These are phyloP conservation scores for Micromys minutus DNA, from an alignment of 2,113 vertebrate genomes.

Conservation along the genomic window DNA sequence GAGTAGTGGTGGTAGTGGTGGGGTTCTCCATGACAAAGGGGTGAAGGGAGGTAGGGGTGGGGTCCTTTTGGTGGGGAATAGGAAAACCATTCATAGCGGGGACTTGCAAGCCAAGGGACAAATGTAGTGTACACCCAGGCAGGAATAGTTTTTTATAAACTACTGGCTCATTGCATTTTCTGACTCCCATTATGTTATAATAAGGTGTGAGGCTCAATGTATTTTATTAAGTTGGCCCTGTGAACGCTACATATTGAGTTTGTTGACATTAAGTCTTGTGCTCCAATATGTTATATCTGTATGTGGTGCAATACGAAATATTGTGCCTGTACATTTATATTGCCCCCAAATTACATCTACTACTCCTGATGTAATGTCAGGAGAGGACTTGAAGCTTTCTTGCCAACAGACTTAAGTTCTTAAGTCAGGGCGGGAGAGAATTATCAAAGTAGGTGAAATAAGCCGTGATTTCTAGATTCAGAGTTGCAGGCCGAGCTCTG, in stretches of 20 bases:
- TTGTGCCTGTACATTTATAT: neutral
- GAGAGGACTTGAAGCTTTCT: neutral
- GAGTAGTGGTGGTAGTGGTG: too few relatives aligned
- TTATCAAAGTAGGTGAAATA: neutral
- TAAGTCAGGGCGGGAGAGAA: neutral
- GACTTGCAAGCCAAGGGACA: accelerated
- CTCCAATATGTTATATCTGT: neutral
- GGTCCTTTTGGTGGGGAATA: too few relatives aligned
- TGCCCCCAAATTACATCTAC: too few relatives aligned
- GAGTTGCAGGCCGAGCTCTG: accelerated
- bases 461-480: neutral
- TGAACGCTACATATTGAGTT: neutral
- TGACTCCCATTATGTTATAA: accelerated
- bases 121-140: accelerated
- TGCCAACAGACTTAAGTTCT: neutral
- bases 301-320: neutral
- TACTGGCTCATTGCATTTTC: accelerated
- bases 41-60: accelerated
- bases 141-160: accelerated
- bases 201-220: too few relatives aligned
- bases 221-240: neutral
- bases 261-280: neutral
- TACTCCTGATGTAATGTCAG: neutral
- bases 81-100: accelerated
- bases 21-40: neutral